Evolutionary conservation across 92 coral and sea anemone genomes (phyloP), one percentile per base, ranked within the genome.

Genomic region (Isaurus tuberculatus): DNA sequence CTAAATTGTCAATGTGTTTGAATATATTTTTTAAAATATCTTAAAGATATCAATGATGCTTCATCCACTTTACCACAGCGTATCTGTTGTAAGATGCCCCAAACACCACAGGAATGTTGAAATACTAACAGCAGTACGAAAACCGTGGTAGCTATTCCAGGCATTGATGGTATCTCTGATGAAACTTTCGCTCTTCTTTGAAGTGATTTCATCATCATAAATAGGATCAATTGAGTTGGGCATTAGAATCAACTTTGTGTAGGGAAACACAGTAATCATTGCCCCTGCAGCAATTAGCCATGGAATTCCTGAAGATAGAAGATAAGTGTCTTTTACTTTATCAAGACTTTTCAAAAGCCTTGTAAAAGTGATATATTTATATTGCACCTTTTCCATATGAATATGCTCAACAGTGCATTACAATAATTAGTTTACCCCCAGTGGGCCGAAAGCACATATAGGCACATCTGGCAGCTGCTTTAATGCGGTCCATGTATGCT

Each of bases 141-240:
- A 91, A 37, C 88, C 86, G 44, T 93, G 97, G 72, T 88, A 93
- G 46, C 82, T 65, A 67, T 93, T 89, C 97, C 97, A 93, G 73
- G 87, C 87, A 44, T 79, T 90, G 32, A 93, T 86, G 42, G 97
- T 93, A 26, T 86, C 87, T 29, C 97, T 73, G 37, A 93, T 90
- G 28, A 83, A 92, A 22, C 83, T 82, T 43, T 93, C 97, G 19
- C 95, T 88, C 79, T 93, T 89, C 79, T 85, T 83, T 60, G 81
- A 72, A 44, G 94, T 90, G 70, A 91, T 79, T 42, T 91, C 91
- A 74, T 92, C 89, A 27, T 86, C 97, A 36, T 93, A 93, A 83
- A 93, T 93, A 58, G 97, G 97, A 36, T 93, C 97, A 53, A 93
- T 91, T 10, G 97, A 91, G 40, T 92, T 92, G 20, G 97, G 97